A percentile compares a stretch with the other conserved stretches of the same genome.
These are phyloP conservation scores for Griposia aprilina DNA, from an alignment of 2,888 invertebrate species.

Conservation along the genomic window DNA sequence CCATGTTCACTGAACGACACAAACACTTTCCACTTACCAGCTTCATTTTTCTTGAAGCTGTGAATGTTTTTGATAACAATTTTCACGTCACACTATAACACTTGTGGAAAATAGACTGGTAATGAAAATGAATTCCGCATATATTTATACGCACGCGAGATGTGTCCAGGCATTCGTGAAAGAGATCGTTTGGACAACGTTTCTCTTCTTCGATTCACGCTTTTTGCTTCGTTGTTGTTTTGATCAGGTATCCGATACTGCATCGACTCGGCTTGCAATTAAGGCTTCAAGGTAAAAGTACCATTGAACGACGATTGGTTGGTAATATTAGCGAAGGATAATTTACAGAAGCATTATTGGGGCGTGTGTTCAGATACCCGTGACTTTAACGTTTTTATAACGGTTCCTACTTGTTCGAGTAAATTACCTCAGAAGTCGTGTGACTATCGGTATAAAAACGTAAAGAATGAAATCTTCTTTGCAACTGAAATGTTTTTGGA, in stretches of 20 bases:
- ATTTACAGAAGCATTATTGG: constrained; percentile 40
- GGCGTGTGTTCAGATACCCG: constrained; percentile 27
- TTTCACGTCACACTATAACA: constrained; percentile 85
- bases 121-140: constrained; percentile 90
- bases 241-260: constrained; percentile 63
- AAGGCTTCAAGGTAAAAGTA: constrained; percentile 58
- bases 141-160: constrained; percentile 89
- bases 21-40: constrained; percentile 86
- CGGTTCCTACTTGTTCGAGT: constrained; percentile 10
- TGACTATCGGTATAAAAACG: constrained; percentile 16
- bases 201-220: constrained; percentile 77
- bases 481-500: not conserved
- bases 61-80: constrained; percentile 73
- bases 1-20: constrained; percentile 67
- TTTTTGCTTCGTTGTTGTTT: constrained; percentile 65
- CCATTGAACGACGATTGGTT: constrained; percentile 55
- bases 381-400: constrained; percentile 20
- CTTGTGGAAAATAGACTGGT: constrained; percentile 86
- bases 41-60: constrained; percentile 87
- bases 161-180: constrained; percentile 89
- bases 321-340: constrained; percentile 13
- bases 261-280: constrained; percentile 64
- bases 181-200: constrained; percentile 83
- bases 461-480: constrained; percentile 26
- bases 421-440: constrained; percentile 30